Conservation (phyloP, 2,888 invertebrate genomes). For the Agrotis segetum region DNA sequence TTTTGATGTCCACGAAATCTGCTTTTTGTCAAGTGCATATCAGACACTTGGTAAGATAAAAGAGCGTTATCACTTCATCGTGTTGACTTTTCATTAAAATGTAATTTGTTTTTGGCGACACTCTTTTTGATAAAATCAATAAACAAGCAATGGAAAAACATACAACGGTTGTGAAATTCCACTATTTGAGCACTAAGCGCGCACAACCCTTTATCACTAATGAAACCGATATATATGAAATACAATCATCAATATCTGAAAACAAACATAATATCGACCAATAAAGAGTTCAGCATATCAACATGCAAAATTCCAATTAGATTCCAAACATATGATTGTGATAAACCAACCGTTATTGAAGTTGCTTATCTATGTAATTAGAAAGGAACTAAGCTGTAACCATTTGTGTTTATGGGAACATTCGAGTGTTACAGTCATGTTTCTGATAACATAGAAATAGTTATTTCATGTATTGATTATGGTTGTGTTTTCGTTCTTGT, state of each 20-base stretch:
- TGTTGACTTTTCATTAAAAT: slow-evolving; percentile 55
- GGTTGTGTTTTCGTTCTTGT: slow-evolving; percentile 26
- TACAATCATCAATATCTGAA: slow-evolving; percentile 88
- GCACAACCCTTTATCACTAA: slow-evolving; percentile 71
- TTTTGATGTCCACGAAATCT: slow-evolving; percentile 37
- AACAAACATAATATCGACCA: slow-evolving; percentile 90
- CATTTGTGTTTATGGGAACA: slow-evolving; percentile 88
- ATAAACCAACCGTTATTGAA: slow-evolving; percentile 90
- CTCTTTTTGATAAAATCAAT: slow-evolving; percentile 44
- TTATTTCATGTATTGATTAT: slow-evolving; percentile 53
- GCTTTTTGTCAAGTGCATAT: slow-evolving; percentile 31
- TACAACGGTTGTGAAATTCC: slow-evolving; percentile 58
- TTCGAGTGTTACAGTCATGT: slow-evolving; percentile 81
- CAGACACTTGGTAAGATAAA: slow-evolving; percentile 49
- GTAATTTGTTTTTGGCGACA: slow-evolving; percentile 43
- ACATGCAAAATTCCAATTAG: slow-evolving; percentile 91
- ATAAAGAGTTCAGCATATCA: slow-evolving; percentile 89
- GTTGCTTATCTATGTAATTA: slow-evolving; percentile 90
- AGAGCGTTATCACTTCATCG: slow-evolving; percentile 51
- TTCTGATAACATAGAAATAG: slow-evolving; percentile 74
- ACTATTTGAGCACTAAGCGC: slow-evolving; percentile 65
- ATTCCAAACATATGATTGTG: slow-evolving; percentile 89
- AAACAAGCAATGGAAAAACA: slow-evolving; percentile 46
- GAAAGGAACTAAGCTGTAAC: slow-evolving; percentile 89
- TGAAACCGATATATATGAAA: slow-evolving; percentile 82